These are phyloP conservation scores for Athene cunicularia DNA, from an alignment of 2,113 vertebrate genomes.

Conservation along the genomic window DNA sequence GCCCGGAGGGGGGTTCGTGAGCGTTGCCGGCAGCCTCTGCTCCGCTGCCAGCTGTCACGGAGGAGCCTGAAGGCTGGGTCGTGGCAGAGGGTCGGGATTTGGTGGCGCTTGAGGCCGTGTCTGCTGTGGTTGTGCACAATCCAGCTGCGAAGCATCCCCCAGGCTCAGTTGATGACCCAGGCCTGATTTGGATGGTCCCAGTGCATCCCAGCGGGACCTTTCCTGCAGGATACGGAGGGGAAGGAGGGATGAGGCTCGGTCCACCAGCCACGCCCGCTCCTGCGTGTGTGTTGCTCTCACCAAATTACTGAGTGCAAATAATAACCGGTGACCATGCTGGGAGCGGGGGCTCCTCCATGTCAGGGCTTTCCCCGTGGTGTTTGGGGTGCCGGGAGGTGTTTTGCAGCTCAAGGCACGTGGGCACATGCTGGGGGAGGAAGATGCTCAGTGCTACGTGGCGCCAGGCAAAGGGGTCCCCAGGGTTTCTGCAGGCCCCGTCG, in stretches of 20 bases:
- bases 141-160: background rate
- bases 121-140: fast-evolving
- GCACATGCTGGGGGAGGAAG: background rate
- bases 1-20: background rate
- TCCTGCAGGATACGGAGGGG: background rate
- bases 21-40: background rate
- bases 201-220: fast-evolving
- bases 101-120: fast-evolving
- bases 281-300: fast-evolving
- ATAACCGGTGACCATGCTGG: background rate
- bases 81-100: background rate
- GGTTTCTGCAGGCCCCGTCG: background rate
- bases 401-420: background rate
- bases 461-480: fast-evolving
- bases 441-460: fast-evolving
- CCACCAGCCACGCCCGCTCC: fast-evolving
- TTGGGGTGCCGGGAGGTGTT: background rate
- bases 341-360: background rate
- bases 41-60: fast-evolving
- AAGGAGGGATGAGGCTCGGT: background rate
- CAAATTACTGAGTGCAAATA: background rate
- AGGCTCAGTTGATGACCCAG: fast-evolving
- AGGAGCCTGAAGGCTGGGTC: background rate
- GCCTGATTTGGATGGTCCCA: fast-evolving
- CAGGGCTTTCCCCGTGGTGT: fast-evolving